Conservation (phyloP, 2,888 invertebrate species). For the Cheilosia urbana region DNA sequence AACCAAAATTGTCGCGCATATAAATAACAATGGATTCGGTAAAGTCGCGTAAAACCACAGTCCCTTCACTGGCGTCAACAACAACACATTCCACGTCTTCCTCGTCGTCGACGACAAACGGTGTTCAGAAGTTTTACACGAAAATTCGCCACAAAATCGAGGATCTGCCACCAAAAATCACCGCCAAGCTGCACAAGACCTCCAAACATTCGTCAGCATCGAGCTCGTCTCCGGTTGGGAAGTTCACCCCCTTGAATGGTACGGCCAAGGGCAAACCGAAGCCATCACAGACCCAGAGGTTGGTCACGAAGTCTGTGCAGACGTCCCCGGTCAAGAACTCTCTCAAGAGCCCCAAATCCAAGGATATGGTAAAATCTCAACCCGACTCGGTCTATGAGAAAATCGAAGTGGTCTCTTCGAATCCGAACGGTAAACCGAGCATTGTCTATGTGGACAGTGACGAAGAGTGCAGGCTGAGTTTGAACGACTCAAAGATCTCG, state of each 20-base stretch:
- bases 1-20: slow-evolving; percentile 7
- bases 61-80: slow-evolving; percentile 45
- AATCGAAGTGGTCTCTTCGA: slow-evolving; percentile 67
- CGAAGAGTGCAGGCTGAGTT: slow-evolving; percentile 80
- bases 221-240: slow-evolving; percentile 50
- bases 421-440: slow-evolving; percentile 72
- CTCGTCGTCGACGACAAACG: slow-evolving; percentile 73
- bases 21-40: slow-evolving; percentile 68
- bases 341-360: slow-evolving; percentile 64
- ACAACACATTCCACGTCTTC: slow-evolving; percentile 20
- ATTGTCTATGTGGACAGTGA: slow-evolving; percentile 81
- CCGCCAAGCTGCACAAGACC: slow-evolving; percentile 80
- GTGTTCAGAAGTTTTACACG: slow-evolving; percentile 81
- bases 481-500: slow-evolving; percentile 81
- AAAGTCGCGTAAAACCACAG: slow-evolving; percentile 65
- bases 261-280: slow-evolving; percentile 44
- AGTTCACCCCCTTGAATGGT: slow-evolving; percentile 58
- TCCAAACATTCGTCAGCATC: slow-evolving; percentile 79
- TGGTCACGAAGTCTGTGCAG: slow-evolving; percentile 65
- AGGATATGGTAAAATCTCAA: slow-evolving; percentile 17
- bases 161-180: slow-evolving; percentile 81
- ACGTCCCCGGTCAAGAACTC: slow-evolving; percentile 61
- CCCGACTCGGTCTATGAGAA: slow-evolving; percentile 66
- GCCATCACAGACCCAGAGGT: slow-evolving; percentile 44
- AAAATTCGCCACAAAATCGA: slow-evolving; percentile 83